Conservation (phyloP, 2,113 vertebrate genomes). For the Bos indicus region DNA sequence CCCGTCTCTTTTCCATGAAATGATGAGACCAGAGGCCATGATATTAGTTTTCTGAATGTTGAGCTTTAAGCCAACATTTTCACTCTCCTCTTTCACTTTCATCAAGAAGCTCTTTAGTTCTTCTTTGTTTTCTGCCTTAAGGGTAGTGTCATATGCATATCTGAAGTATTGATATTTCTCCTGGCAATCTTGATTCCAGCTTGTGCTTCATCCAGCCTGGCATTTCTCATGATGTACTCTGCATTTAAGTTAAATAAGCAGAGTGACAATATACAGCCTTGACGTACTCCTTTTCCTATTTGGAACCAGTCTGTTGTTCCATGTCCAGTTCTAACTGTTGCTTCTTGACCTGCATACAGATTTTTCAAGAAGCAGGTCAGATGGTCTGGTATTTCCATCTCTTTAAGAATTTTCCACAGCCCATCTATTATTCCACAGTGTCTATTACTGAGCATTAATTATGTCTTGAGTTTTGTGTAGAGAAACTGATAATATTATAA, state of each 20-base stretch:
- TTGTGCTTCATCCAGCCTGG: neutral
- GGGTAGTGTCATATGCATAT: neutral
- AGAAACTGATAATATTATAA: neutral
- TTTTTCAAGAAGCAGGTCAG: neutral
- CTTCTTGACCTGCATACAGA: neutral
- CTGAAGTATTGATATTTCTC: neutral
- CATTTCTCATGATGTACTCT: neutral
- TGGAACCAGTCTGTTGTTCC: neutral
- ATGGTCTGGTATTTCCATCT: neutral
- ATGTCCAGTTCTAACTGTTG: neutral
- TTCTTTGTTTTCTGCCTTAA: neutral
- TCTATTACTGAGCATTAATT: neutral
- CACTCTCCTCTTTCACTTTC: neutral
- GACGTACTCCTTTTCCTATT: neutral
- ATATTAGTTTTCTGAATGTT: neutral
- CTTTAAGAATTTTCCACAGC: neutral
- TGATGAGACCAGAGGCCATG: neutral
- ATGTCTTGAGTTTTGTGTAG: neutral
- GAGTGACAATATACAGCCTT: neutral
- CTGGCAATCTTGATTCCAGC: neutral
- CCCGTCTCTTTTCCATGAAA: neutral
- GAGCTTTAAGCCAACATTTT: neutral
- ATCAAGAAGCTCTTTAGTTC: neutral
- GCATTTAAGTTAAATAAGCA: neutral
- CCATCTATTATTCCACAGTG: neutral